phyloP scores from a whole-genome alignment of 2,113 vertebrate species.

The Anolis sagrei region DNA sequence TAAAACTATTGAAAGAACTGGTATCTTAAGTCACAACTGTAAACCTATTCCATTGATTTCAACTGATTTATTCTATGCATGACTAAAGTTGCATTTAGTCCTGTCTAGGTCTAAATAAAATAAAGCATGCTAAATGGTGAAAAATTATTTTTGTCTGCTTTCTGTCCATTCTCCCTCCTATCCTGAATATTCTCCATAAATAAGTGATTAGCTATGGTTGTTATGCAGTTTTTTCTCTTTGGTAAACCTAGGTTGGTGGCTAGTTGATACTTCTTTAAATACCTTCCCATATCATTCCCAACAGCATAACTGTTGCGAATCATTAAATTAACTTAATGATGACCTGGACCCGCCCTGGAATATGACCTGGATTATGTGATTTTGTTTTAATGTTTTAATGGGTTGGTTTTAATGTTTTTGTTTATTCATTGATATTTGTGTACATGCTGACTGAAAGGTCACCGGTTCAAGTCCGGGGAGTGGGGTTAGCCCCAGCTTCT shows the following conservation, averaged over 20 bases:
- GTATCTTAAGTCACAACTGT: neutral
- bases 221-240: neutral
- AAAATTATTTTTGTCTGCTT: neutral
- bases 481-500: too few relatives aligned
- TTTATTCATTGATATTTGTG: too few relatives aligned
- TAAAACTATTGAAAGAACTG: neutral
- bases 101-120: neutral
- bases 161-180: neutral
- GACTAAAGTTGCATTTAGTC: neutral
- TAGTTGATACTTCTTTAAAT: neutral
- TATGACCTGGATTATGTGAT: too few relatives aligned
- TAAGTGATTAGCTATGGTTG: neutral
- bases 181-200: neutral
- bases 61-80: neutral
- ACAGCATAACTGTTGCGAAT: too few relatives aligned
- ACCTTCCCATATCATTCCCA: neutral
- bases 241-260: neutral
- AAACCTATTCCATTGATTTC: neutral
- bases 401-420: too few relatives aligned
- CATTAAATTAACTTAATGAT: too few relatives aligned
- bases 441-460: too few relatives aligned
- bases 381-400: too few relatives aligned
- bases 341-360: too few relatives aligned
- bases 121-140: neutral
- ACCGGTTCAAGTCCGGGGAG: too few relatives aligned